A percentile compares a stretch with the other conserved stretches of the same genome.
Evolutionary conservation across 2,888 invertebrate species (phyloP).

Genomic region (Synanthedon myopaeformis): DNA sequence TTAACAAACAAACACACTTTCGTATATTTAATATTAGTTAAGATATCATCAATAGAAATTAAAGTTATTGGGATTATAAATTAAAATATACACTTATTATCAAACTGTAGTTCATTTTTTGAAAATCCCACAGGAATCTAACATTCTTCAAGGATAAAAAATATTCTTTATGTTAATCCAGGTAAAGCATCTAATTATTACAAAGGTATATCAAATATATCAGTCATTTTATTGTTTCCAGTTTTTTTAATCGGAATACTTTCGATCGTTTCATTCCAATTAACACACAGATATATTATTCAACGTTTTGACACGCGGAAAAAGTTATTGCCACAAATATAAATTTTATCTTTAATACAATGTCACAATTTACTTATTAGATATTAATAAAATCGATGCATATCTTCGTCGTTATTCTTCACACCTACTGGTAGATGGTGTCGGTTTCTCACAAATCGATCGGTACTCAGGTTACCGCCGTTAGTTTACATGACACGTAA

Average conservation of each 20-base stretch:
- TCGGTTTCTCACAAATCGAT: conserved; percentile 16
- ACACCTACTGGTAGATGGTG: conserved; percentile 27
- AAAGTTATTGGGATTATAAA: too few relatives aligned
- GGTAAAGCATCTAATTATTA: too few relatives aligned
- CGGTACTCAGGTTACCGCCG: conserved; percentile 15
- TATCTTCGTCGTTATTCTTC: conserved; percentile 15
- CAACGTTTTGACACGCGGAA: conserved; percentile 5
- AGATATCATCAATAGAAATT: too few relatives aligned
- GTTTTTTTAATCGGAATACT: background rate
- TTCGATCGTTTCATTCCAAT: background rate
- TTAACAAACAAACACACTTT: too few relatives aligned
- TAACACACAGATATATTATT: background rate
- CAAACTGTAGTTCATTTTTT: too few relatives aligned
- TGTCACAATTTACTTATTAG: conserved; percentile 5
- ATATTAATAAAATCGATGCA: conserved; percentile 1
- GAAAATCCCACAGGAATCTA: too few relatives aligned
- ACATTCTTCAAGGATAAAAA: too few relatives aligned
- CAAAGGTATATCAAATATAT: too few relatives aligned
- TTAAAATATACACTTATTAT: too few relatives aligned
- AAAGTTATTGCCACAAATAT: conserved; percentile 3
- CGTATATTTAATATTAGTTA: too few relatives aligned
- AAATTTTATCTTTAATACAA: conserved; percentile 4
- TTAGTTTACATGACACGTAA: conserved; percentile 31
- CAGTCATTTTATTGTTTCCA: background rate
- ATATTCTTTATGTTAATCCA: too few relatives aligned